Conservation (phyloP, 1,140 invertebrate species). For the Coelopa frigida region DNA sequence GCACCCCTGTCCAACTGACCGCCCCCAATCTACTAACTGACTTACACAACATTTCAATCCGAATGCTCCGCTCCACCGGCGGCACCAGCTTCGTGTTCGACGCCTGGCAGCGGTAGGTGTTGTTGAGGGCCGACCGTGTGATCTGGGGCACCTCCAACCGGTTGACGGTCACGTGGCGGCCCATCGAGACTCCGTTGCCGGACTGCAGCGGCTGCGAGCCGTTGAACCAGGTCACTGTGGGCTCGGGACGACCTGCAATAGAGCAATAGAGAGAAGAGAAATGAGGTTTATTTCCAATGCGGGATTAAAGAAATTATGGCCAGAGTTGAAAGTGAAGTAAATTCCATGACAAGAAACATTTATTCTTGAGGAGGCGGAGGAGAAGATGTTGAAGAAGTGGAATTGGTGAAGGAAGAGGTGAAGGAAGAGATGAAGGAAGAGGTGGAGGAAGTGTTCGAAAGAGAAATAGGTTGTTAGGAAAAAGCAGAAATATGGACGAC, state of each 20-base stretch:
- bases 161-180: constrained; percentile 70
- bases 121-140: constrained; percentile 67
- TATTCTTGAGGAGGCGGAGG: too few species aligned
- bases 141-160: constrained; percentile 63
- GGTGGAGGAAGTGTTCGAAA: too few species aligned
- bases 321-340: too few species aligned
- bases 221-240: constrained; percentile 72
- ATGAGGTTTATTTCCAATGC: too few species aligned
- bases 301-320: too few species aligned
- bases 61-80: constrained; percentile 67
- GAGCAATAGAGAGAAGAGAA: too few species aligned
- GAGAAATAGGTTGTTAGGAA: too few species aligned
- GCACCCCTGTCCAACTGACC: neutral
- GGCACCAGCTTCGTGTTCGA: constrained; percentile 77
- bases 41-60: constrained; percentile 74
- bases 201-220: constrained; percentile 53
- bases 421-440: too few species aligned
- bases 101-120: constrained; percentile 76
- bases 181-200: constrained; percentile 53
- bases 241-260: constrained; percentile 67
- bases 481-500: too few species aligned
- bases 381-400: too few species aligned
- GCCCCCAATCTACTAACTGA: constrained; percentile 21
- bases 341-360: too few species aligned
- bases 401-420: too few species aligned